These are phyloP conservation scores for Liparis tanakae DNA, from an alignment of 2,797 vertebrate genomes.

Conservation along the genomic window DNA sequence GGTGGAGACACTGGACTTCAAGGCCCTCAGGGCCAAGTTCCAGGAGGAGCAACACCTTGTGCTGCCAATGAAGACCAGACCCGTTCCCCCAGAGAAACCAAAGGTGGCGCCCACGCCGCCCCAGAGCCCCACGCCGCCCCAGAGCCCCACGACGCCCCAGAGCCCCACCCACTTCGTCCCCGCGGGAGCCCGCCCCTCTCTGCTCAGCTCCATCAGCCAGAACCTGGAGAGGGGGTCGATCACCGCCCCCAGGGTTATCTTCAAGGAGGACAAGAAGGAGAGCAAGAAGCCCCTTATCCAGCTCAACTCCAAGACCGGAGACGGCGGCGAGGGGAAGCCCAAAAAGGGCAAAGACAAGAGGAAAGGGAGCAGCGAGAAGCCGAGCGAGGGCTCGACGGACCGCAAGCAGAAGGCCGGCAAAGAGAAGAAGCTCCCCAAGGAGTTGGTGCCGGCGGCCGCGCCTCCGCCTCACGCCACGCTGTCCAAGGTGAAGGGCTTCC, in stretches of 20 bases:
- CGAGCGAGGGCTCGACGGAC: not conserved
- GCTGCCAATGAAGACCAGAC: slow-evolving; percentile 70
- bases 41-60: slow-evolving; percentile 77
- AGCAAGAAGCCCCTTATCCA: slow-evolving; percentile 56
- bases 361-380: slow-evolving; percentile 56
- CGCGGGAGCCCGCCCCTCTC: slow-evolving; percentile 72
- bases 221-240: slow-evolving; percentile 45
- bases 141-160: slow-evolving; percentile 53
- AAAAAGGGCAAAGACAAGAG: slow-evolving; percentile 56
- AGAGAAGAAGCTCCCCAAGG: slow-evolving; percentile 55
- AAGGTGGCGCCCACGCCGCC: slow-evolving; percentile 45
- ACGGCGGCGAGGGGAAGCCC: slow-evolving; percentile 50
- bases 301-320: slow-evolving; percentile 44
- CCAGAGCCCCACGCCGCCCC: slow-evolving; percentile 60
- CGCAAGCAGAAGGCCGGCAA: slow-evolving; percentile 64
- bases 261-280: slow-evolving; percentile 78
- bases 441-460: slow-evolving; percentile 55
- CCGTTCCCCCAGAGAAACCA: slow-evolving; percentile 69
- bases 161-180: slow-evolving; percentile 69
- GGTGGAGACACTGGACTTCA: slow-evolving; percentile 85
- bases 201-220: slow-evolving; percentile 77
- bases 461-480: slow-evolving; percentile 58
- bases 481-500: slow-evolving; percentile 65
- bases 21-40: slow-evolving; percentile 87
- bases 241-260: slow-evolving; percentile 75